phyloP scores from a whole-genome alignment of 1,140 invertebrate genomes.

The Phymastichus coffea region DNA sequence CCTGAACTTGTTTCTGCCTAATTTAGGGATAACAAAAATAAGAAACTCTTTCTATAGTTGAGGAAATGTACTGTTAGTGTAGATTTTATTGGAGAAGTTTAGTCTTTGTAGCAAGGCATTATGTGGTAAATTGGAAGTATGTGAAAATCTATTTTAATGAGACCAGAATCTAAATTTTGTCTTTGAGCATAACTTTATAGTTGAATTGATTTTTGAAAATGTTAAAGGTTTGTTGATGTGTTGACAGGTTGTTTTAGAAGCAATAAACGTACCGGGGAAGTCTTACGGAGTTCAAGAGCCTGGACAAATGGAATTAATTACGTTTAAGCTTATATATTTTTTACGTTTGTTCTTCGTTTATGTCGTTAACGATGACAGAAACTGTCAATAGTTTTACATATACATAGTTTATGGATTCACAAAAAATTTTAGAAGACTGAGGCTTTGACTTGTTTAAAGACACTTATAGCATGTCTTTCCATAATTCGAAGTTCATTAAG shows the following conservation, averaged over 20 bases:
- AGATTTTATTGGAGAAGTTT: neutral
- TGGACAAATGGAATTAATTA: slow-evolving; percentile 5
- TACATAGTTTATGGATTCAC: neutral
- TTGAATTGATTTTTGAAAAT: neutral
- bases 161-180: neutral
- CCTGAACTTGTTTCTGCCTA: slow-evolving; percentile 16
- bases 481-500: neutral
- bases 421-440: neutral
- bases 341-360: neutral
- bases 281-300: neutral
- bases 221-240: neutral
- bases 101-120: neutral
- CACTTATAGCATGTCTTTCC: neutral
- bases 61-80: neutral
- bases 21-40: slow-evolving; percentile 21
- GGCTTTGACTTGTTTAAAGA: neutral
- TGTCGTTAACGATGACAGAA: neutral
- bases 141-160: neutral
- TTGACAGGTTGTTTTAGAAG: neutral
- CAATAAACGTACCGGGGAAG: neutral
- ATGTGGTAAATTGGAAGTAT: neutral
- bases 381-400: neutral
- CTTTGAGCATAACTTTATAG: neutral
- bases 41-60: slow-evolving; percentile 14
- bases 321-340: neutral